Base-by-base conservation (phyloP, 2,888 invertebrate genomes). In the Sphinx pinastri region DNA sequence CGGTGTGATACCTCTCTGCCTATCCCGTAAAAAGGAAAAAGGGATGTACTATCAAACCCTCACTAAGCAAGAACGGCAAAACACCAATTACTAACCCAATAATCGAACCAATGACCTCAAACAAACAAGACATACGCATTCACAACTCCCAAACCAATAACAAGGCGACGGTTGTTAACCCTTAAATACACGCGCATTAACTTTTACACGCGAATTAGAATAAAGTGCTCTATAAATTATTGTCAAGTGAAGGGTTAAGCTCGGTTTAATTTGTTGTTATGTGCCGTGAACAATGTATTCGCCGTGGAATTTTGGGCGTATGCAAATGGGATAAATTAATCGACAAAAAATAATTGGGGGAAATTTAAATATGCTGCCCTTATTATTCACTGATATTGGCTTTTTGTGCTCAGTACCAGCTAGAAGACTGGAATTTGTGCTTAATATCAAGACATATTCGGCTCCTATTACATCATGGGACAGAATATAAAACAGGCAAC, bases 161-260 rank as follows among this genome's bases (percentile, higher is more conserved):
- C 74, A 74, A 66, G 71, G 66, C 52, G 70, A 68, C 68, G 71
- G 74, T 72, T 75, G 75, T 77, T 76, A 76, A 77, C 71, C 71
- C 68, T 70, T 72, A 71, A 74, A 72, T 71, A 71, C 59, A 70
- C 71, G 73, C 59, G 58, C 67, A 67, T 73, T 73, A 70, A 72
- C 73, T 77, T 75, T 75, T 76, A 78, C 76, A 74, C 71, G 73
- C 71, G 76, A 74, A 78, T 77, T 76, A 75, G 71, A 76, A 76
- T 70, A 70, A 77, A 77, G 74, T 74, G 72, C 73, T 70, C 70
- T 70, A 74, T 77, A 76, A 77, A 78, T 77, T 74, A 75, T 74
- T 69, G 72, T 74, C 73, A 74, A 70, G 73, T 74, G 76, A 75
- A 67, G 51, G 70, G 70, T 38, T 70, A 51, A 68, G 47, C 25